A percentile compares a stretch with the other conserved stretches of the same genome.
Evolutionary conservation across 2,888 invertebrate genomes (phyloP).

Genomic region (Ephialtes manifestator): DNA sequence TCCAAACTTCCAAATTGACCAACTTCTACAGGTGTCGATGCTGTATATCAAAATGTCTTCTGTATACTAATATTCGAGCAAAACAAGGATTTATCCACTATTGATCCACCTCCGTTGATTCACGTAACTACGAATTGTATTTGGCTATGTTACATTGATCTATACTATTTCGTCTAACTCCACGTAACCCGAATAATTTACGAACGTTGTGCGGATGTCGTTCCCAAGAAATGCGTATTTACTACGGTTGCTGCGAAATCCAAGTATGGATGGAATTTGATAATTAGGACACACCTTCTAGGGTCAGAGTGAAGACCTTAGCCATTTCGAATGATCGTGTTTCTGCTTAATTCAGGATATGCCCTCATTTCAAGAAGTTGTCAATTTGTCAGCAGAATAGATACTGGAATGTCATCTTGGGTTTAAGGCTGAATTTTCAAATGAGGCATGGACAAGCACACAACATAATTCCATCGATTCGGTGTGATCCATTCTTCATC

Average conservation of each 20-base stretch:
- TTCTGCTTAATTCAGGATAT: not conserved
- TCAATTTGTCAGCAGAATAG: not conserved
- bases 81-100: slow-evolving; percentile 56
- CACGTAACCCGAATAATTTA: not conserved
- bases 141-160: not conserved
- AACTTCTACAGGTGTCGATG: slow-evolving; percentile 48
- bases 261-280: not conserved
- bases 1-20: too few relatives aligned
- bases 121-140: slow-evolving; percentile 2
- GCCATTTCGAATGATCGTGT: not conserved
- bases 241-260: not conserved
- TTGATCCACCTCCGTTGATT: slow-evolving; percentile 21
- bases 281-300: not conserved
- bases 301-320: not conserved
- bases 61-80: slow-evolving; percentile 18
- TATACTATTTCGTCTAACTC: not conserved
- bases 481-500: too few relatives aligned
- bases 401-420: not conserved
- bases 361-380: not conserved
- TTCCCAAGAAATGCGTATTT: not conserved
- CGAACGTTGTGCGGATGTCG: not conserved
- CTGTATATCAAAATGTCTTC: slow-evolving; percentile 50
- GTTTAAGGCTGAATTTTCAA: not conserved
- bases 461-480: too few relatives aligned
- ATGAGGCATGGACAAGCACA: too few relatives aligned